These are phyloP conservation scores for Phortica okadai DNA, from an alignment of 2,888 invertebrate species.

Conservation along the genomic window DNA sequence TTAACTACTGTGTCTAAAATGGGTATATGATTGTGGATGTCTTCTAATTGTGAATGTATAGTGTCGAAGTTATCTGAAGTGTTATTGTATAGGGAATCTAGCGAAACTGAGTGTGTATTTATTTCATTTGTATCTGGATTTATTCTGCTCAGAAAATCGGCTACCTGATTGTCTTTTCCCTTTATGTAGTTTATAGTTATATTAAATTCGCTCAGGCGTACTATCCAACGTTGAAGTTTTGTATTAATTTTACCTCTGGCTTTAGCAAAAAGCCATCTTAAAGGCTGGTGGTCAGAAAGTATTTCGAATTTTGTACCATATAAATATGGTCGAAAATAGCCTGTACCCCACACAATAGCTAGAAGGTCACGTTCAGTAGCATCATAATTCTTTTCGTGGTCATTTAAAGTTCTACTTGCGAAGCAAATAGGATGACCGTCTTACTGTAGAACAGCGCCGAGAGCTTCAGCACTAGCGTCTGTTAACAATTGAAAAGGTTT, in stretches of 20 bases:
- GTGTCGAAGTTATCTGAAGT: constrained; percentile 9
- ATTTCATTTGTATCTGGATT: constrained; percentile 34
- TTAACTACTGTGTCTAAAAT: too few species aligned
- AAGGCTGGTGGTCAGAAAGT: constrained; percentile 72
- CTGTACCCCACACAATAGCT: constrained; percentile 11
- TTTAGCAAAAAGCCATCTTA: constrained; percentile 44
- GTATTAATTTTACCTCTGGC: too few species aligned
- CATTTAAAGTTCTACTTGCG: constrained; percentile 13
- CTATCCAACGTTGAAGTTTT: too few species aligned
- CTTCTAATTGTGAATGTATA: constrained; percentile 32
- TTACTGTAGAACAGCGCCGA: constrained; percentile 40
- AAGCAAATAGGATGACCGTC: constrained; percentile 34
- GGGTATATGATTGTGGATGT: constrained; percentile 35
- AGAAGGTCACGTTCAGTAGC: constrained; percentile 40
- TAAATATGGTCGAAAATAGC: constrained; percentile 67
- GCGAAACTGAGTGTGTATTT: background rate
- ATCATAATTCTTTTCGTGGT: constrained; percentile 13
- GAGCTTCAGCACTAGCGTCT: constrained; percentile 39
- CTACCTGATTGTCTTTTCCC: constrained; percentile 6
- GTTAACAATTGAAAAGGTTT: constrained; percentile 37
- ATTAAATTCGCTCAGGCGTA: background rate
- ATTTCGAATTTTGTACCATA: constrained; percentile 68
- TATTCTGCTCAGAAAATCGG: constrained; percentile 37
- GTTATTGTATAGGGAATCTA: background rate
- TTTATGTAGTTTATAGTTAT: constrained; percentile 19